Percentiles rank a stretch among this genome's conserved stretches.
Conservation (phyloP, 2,888 invertebrate species). For the Nezara viridula region DNA sequence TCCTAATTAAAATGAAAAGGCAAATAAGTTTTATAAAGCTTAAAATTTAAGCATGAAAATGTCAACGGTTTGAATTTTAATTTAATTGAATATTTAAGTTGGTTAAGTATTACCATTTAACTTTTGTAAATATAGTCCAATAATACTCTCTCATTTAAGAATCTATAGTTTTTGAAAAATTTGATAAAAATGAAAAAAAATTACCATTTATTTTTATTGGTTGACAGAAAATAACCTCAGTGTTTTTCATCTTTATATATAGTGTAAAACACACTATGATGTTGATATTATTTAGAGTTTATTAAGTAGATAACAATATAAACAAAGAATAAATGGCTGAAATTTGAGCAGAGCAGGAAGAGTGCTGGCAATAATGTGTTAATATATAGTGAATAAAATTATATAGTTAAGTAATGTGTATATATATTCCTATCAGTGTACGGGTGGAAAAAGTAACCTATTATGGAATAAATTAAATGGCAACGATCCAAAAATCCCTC, state of each 20-base stretch:
- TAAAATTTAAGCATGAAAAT: slow-evolving; percentile 23
- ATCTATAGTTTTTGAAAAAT: slow-evolving; percentile 42
- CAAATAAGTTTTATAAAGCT: slow-evolving; percentile 43
- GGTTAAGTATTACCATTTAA: neutral
- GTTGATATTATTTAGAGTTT: slow-evolving; percentile 61
- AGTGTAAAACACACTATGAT: slow-evolving; percentile 52
- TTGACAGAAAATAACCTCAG: neutral
- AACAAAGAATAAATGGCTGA: slow-evolving; percentile 40
- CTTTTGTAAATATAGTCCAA: slow-evolving; percentile 35
- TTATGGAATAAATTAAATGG: slow-evolving; percentile 55
- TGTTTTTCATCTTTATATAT: slow-evolving; percentile 57
- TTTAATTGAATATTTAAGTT: slow-evolving; percentile 3
- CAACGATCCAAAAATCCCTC: slow-evolving; percentile 56
- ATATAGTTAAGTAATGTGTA: slow-evolving; percentile 51
- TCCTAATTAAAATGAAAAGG: slow-evolving; percentile 43
- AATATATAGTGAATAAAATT: slow-evolving; percentile 62
- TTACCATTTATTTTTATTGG: neutral
- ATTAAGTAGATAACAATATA: slow-evolving; percentile 47
- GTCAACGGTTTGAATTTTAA: slow-evolving; percentile 1
- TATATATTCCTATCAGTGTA: slow-evolving; percentile 62
- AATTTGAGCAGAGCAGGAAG: slow-evolving; percentile 55
- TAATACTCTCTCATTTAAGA: neutral
- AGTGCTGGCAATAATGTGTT: slow-evolving; percentile 64
- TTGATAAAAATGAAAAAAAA: slow-evolving; percentile 13
- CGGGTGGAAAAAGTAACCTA: slow-evolving; percentile 60